A percentile compares a stretch with the other conserved stretches of the same genome.
Evolutionary conservation across 1,140 invertebrate species (phyloP).

Genomic region (Aphelinus atriplicis): DNA sequence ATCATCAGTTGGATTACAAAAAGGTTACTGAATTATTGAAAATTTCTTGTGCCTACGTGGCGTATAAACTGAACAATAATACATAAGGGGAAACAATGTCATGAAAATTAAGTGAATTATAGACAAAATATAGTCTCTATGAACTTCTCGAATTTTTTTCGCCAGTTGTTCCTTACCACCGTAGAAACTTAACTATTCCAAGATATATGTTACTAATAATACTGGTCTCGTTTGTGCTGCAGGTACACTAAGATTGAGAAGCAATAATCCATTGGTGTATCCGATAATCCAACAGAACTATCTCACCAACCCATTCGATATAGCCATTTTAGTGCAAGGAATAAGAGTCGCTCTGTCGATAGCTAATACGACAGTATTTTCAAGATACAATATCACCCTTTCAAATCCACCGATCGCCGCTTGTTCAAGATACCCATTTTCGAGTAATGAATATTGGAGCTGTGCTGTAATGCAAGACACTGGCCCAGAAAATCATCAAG

Average conservation of each 20-base stretch:
- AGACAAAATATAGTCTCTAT: too few relatives aligned
- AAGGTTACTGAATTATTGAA: too few relatives aligned
- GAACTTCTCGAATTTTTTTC: too few relatives aligned
- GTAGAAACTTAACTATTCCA: too few relatives aligned
- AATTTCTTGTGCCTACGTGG: too few relatives aligned
- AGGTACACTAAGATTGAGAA: conserved; percentile 60
- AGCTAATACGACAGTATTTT: conserved; percentile 61
- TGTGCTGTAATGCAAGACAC: conserved; percentile 80
- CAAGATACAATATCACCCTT: conserved; percentile 63
- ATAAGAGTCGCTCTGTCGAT: conserved; percentile 62
- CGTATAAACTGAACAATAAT: too few relatives aligned
- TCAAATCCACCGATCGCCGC: conserved; percentile 59
- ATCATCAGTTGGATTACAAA: too few relatives aligned
- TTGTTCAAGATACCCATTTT: conserved; percentile 71
- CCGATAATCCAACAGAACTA: conserved; percentile 73
- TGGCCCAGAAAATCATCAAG: conserved; percentile 86
- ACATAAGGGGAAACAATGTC: too few relatives aligned
- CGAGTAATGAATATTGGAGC: conserved; percentile 80
- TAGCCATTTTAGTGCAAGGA: conserved; percentile 62
- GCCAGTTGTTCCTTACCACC: too few relatives aligned
- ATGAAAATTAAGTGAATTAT: too few relatives aligned
- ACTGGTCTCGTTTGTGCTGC: conserved; percentile 22
- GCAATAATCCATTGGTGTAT: conserved; percentile 68
- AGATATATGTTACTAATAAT: too few relatives aligned
- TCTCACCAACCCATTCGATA: conserved; percentile 62